phyloP scores from a whole-genome alignment of 2,797 vertebrate genomes.

The Holocentrus rufus region DNA sequence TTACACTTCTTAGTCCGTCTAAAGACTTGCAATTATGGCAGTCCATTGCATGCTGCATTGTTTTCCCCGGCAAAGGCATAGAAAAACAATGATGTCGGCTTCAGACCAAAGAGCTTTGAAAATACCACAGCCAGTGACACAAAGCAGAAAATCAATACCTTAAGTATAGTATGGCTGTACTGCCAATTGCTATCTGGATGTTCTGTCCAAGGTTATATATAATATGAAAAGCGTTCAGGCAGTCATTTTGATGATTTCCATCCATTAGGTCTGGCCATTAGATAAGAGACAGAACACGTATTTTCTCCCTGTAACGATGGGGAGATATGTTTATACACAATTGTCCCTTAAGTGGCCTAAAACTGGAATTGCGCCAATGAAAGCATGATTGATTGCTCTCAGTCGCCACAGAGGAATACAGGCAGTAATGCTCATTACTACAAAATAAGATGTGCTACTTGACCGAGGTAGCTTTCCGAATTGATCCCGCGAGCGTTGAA shows the following conservation, averaged over 20 bases:
- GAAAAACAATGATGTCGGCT: slow-evolving; percentile 50
- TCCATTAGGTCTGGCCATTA: too few species aligned
- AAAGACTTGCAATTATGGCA: slow-evolving; percentile 20
- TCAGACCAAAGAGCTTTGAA: slow-evolving; percentile 49
- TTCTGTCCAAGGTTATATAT: slow-evolving; percentile 11
- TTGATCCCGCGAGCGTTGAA: slow-evolving; percentile 16
- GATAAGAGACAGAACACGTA: not conserved
- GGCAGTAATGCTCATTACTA: slow-evolving; percentile 47
- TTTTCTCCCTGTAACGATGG: slow-evolving; percentile 3
- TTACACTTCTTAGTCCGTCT: slow-evolving; percentile 26
- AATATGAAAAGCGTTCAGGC: slow-evolving; percentile 9
- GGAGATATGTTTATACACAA: slow-evolving; percentile 19
- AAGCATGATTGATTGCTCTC: slow-evolving; percentile 65
- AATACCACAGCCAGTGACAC: slow-evolving; percentile 54
- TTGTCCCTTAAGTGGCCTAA: slow-evolving; percentile 53
- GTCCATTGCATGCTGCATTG: slow-evolving; percentile 10
- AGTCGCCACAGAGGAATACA: slow-evolving; percentile 34
- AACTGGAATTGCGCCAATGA: slow-evolving; percentile 61
- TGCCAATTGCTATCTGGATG: slow-evolving; percentile 37
- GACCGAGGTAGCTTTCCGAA: slow-evolving; percentile 50
- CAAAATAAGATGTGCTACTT: slow-evolving; percentile 52
- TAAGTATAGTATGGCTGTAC: slow-evolving; percentile 27
- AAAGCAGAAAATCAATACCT: slow-evolving; percentile 70
- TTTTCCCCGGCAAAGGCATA: slow-evolving; percentile 16
- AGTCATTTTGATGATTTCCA: slow-evolving; percentile 48